Conservation (phyloP, 1,140 invertebrate genomes). For the Ptiloglossa arizonensis region DNA sequence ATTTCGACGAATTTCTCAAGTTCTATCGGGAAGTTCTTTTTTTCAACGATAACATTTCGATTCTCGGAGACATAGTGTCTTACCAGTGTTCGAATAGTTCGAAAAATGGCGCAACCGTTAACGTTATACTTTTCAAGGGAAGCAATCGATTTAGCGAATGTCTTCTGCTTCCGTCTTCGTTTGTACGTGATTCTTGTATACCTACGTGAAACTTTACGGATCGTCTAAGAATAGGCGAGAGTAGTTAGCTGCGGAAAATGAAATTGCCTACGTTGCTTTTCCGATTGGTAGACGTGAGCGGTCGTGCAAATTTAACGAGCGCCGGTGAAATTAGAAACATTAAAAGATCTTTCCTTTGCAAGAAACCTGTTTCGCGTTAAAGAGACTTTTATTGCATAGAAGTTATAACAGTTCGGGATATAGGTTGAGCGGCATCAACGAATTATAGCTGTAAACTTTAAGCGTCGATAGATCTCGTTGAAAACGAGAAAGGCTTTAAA, state of each 20-base stretch:
- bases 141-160: conserved; percentile 17
- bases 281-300: not conserved
- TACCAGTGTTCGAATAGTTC: no score
- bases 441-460: not conserved
- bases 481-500: not conserved
- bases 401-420: not conserved
- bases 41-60: no score
- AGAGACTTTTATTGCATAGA: not conserved
- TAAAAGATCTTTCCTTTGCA: not conserved
- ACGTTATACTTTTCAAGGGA: not conserved
- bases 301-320: conserved; percentile 2
- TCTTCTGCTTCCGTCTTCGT: not conserved
- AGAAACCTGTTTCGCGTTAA: not conserved
- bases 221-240: conserved; percentile 14
- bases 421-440: not conserved
- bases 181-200: conserved; percentile 4
- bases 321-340: not conserved
- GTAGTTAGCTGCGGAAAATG: conserved; percentile 4
- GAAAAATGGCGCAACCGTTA: not conserved
- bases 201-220: conserved; percentile 29
- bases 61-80: no score
- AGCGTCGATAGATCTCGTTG: not conserved
- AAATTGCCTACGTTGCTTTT: not conserved
- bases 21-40: no score
- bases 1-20: no score